Base-by-base conservation (phyloP, 2,113 vertebrate genomes). In the Perognathus longimembris region DNA sequence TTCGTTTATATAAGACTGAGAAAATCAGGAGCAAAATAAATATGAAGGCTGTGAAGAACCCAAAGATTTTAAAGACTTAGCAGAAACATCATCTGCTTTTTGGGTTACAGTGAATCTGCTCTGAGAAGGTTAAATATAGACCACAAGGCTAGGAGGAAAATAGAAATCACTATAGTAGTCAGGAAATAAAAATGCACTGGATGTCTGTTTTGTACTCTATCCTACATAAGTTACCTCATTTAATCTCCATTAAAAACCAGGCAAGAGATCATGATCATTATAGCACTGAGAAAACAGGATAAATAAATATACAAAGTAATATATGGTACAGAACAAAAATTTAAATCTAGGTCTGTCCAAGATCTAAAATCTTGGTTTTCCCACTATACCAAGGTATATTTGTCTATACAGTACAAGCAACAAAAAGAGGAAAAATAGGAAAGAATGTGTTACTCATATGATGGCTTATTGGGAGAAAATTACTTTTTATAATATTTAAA, bases 11-110 rank as follows among this genome's bases (percentile, higher is more conserved):
- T 70, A 90, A 82, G 38, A 63, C 26, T 71, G 59, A 80, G 70
- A 83, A 95, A 90, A 88, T 63, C 24, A 24, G 59, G 59, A 86
- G 24, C 24, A 85, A 81, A 77, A 76, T 81, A n/a, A 89, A 40
- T 88, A 6, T 67, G n/a, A 92, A 76, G 6, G 20, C n/a, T 26
- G 67, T 80, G 15, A 42, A 82, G 36, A 89, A 17, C 38, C 36
- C 1, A 20, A 77, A 75, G 28, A 42, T 61, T 75, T 64, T 20
- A 83, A 70, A 57, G 66, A 74, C 34, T 1, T 22, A 10, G 40
- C 32, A 71, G 64, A 88, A 64, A 85, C 0, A 0, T 79, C 67
- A 69, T 70, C 54, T 86, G 28, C 42, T 90, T 78, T 91, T 78
- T 5, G 26, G n/a, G 18, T 81, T 80, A 69, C 38, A 34, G 45